A percentile compares a stretch with the other conserved stretches of the same genome.
Evolutionary conservation across 1,140 invertebrate species (phyloP).

Genomic region (Drosophila sp.): DNA sequence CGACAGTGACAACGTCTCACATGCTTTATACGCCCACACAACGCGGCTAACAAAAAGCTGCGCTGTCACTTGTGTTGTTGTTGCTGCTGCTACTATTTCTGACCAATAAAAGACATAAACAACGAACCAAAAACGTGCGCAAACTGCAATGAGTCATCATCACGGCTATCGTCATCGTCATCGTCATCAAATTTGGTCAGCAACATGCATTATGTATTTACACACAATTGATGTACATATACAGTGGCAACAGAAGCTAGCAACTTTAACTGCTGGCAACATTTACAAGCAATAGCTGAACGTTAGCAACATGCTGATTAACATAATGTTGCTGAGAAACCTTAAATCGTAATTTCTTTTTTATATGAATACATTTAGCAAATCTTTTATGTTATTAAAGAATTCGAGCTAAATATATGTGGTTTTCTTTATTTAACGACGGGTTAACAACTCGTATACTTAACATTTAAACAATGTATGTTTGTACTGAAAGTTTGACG

Average conservation of each 20-base stretch:
- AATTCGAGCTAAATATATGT: too few relatives aligned
- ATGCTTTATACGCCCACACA: constrained; percentile 45
- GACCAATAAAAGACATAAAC: constrained; percentile 47
- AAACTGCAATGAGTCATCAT: constrained; percentile 59
- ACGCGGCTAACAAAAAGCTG: constrained; percentile 48
- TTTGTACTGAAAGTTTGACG: too few relatives aligned
- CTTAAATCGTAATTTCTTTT: neutral
- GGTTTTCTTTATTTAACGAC: too few relatives aligned
- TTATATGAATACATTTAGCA: too few relatives aligned
- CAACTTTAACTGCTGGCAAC: constrained; percentile 15
- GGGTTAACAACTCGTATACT: too few relatives aligned
- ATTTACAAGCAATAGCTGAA: constrained; percentile 9
- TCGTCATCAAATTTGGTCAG: constrained; percentile 23
- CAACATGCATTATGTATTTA: constrained; percentile 16
- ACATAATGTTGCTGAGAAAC: constrained; percentile 46
- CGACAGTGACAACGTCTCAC: constrained; percentile 21
- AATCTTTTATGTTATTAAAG: too few relatives aligned
- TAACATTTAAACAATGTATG: too few relatives aligned
- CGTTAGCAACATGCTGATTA: constrained; percentile 23
- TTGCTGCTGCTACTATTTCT: constrained; percentile 41
- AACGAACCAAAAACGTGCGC: constrained; percentile 24
- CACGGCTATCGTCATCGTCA: constrained; percentile 14
- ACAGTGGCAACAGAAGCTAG: constrained; percentile 1
- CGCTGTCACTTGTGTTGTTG: constrained; percentile 51
- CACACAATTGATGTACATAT: neutral